These are phyloP conservation scores for Catharus fuscescens DNA, from an alignment of 2,113 vertebrate genomes.

Conservation along the genomic window DNA sequence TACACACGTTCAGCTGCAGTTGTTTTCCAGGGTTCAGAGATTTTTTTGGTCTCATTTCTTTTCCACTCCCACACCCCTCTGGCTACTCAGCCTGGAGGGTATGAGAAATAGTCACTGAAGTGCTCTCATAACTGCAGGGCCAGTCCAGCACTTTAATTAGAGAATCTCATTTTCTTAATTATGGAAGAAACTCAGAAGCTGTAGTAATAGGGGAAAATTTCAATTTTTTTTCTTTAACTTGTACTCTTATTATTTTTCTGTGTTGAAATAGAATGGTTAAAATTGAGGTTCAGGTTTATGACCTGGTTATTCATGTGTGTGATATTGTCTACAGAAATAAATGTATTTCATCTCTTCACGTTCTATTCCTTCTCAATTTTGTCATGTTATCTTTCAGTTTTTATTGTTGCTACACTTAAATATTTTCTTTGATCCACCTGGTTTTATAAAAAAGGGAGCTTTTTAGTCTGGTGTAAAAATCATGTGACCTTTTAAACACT, in stretches of 20 bases:
- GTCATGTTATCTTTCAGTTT: not conserved
- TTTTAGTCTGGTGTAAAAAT: not conserved
- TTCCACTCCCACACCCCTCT: not conserved
- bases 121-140: not conserved
- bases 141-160: not conserved
- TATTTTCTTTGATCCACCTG: not conserved
- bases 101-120: not conserved
- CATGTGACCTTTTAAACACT: not conserved
- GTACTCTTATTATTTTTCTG: not conserved
- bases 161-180: constrained; percentile 4
- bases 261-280: not conserved
- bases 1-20: not conserved
- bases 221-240: not conserved
- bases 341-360: not conserved
- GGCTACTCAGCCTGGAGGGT: not conserved
- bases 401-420: not conserved
- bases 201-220: not conserved
- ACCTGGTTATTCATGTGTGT: not conserved
- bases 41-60: not conserved
- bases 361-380: not conserved
- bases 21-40: not conserved
- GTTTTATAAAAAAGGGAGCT: not conserved
- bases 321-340: not conserved
- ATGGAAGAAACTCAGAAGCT: not conserved
- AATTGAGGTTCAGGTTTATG: not conserved